Base-by-base conservation (phyloP, 2,888 invertebrate species). In the Autographa pulchrina region DNA sequence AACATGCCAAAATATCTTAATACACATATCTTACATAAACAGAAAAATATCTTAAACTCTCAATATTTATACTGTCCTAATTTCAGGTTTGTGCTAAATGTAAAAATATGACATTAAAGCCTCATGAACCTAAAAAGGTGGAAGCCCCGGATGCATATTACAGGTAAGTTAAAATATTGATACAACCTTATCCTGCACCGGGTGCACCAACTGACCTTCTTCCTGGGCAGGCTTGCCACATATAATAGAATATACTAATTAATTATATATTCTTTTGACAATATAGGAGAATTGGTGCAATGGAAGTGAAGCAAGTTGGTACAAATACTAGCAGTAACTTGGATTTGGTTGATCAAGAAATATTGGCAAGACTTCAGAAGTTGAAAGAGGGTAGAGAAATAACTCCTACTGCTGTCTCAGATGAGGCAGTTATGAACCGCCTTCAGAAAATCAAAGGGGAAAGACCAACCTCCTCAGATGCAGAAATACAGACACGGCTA, bases 361-460 rank as follows among this genome's bases (percentile, higher is more conserved):
- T 98, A 77, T 93, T 96, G 2, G 96, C 97, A 77, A 96, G 98
- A 71, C 92, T 98, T 68, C 96, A 96, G 85, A 97, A 97, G 86
- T 92, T 98, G 48, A 97, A 97, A 89, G 96, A 96, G 74, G 96
- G 96, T 18, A 96, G 96, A 72, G 90, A 90, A 61, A 81, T 87
- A 14, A 59, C 77, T 52, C 43, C 69, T 18, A n/a, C 68, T 25
- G 68, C 65, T 20, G 72, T 84, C 6, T 80, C 90, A 65, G 89
- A 91, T 65, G 87, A 89, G 8, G 90, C 91, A 62, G 92, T 96
- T 66, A 83, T 82, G 68, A 86, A 85, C 52, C 88, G 92, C n/a
- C 84, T 95, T 66, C 87, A 92, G 73, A 91, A 88, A 68, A 88
- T 95, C 9, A 95, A 92, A 83, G 91, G 89, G 16, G 86, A 89